A percentile compares a stretch with the other conserved stretches of the same genome.
phyloP scores from a whole-genome alignment of 2,797 vertebrate genomes.

The Amphiprion clarkii region DNA sequence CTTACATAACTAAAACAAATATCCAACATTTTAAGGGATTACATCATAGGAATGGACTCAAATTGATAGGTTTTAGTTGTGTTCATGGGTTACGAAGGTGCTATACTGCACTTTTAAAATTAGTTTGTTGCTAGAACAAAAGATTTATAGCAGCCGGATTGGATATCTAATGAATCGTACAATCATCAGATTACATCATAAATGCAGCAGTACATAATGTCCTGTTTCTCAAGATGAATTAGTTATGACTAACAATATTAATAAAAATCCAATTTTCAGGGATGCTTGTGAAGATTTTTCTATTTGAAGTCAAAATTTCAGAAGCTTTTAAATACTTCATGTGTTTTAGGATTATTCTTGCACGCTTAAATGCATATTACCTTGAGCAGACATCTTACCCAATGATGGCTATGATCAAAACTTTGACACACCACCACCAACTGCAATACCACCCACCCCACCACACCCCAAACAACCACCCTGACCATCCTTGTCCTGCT shows the following conservation, averaged over 20 bases:
- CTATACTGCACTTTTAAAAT: conserved; percentile 3
- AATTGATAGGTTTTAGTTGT: conserved; percentile 34
- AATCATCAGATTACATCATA: conserved; percentile 8
- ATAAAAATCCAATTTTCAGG: neutral
- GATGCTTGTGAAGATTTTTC: conserved; percentile 1
- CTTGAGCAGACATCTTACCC: conserved; percentile 33
- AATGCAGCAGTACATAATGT: neutral
- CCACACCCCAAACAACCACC: neutral
- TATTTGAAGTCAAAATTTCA: conserved; percentile 13
- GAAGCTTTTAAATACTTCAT: conserved; percentile 12
- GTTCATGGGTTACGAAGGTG: conserved; percentile 21
- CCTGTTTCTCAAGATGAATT: conserved; percentile 7
- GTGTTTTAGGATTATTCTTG: neutral
- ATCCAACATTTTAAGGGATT: conserved; percentile 76
- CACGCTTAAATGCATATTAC: conserved; percentile 47
- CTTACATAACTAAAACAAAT: conserved; percentile 85
- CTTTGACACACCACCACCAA: conserved; percentile 21
- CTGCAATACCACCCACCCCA: no score
- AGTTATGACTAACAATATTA: neutral
- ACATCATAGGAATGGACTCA: conserved; percentile 75
- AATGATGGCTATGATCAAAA: conserved; percentile 71
- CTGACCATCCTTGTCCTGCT: conserved; percentile 29
- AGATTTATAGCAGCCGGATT: neutral
- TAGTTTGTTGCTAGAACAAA: conserved; percentile 7
- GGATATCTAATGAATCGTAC: neutral